Evolutionary conservation across 2,113 vertebrate species (phyloP), one percentile per base, ranked within the genome.

Genomic region (Sardina pilchardus): DNA sequence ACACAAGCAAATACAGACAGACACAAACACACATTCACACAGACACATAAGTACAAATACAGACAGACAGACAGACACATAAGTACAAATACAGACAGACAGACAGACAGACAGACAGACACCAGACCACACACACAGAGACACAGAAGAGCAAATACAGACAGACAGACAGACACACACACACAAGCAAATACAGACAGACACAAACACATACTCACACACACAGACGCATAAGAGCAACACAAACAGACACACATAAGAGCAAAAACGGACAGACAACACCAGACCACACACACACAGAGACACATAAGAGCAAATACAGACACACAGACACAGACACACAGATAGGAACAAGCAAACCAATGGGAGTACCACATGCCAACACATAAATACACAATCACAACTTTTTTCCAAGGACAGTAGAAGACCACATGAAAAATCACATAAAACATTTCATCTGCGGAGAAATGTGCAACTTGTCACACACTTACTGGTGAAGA

Each of bases 401-500:
- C 17, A 50, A 1, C 7, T 48, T 30, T 21, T 16, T 14, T 26
- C 48, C 8, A 36, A 30, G 42, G n/a, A 19, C 43, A 63, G 59
- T 63, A 9, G 24, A 63, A 63, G 21, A n/a, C 24, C 3, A n/a
- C 21, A 63, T 67, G 10, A 83, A 56, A 82, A 14, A 39, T 19
- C 3, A n/a, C 21, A 63, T 67, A 6, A 83, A 56, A 82, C 24
- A 39, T 19, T 4, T 43, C 36, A 82, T 81, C 82, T 21, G 14
- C 30, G 63, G 21, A 82, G 12, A n/a, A 30, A 36, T 82, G 36
- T n/a, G 14, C 53, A 63, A 63, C 12, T 84, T 39, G 44, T 50
- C 30, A 14, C 19, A 88, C 90, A 97, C 98, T 98, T 92, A 99
- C 98, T 99, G 87, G 98, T 99, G 91, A 99, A 99, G 84, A 98